A percentile compares a stretch with the other conserved stretches of the same genome.
These are phyloP conservation scores for Grapholita molesta DNA, from an alignment of 1,140 invertebrate genomes.

Conservation along the genomic window DNA sequence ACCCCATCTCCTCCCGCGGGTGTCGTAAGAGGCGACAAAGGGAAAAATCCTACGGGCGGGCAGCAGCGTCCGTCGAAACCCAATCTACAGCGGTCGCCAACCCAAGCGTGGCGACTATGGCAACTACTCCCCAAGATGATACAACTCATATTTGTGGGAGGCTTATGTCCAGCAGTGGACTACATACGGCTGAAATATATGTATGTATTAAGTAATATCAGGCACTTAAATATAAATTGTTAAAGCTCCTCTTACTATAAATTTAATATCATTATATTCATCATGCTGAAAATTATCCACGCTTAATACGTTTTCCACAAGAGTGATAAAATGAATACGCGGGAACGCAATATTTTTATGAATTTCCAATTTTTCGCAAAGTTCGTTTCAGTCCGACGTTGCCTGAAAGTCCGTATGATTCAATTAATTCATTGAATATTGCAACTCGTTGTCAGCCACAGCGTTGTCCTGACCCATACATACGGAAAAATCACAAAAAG, in stretches of 20 bases:
- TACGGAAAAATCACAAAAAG: background rate
- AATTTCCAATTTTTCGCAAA: constrained; percentile 2
- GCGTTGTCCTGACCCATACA: background rate
- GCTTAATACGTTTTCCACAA: background rate
- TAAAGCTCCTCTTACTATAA: background rate
- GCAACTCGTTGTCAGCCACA: constrained; percentile 6
- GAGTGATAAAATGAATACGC: constrained; percentile 7
- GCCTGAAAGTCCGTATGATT: constrained; percentile 7
- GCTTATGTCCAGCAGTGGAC: too few relatives aligned
- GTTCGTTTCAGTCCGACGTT: constrained; percentile 4
- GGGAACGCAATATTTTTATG: constrained; percentile 11
- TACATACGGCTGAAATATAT: too few relatives aligned
- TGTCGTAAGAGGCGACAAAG: too few relatives aligned
- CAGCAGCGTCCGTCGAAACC: too few relatives aligned
- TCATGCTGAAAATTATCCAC: background rate
- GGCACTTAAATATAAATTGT: background rate
- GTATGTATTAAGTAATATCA: background rate
- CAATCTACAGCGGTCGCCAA: too few relatives aligned
- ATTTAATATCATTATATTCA: background rate
- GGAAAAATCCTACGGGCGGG: too few relatives aligned
- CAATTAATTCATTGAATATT: constrained; percentile 17
- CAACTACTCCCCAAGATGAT: too few relatives aligned
- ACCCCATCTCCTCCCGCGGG: too few relatives aligned
- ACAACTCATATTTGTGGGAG: too few relatives aligned
- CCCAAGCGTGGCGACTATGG: too few relatives aligned